A percentile compares a stretch with the other conserved stretches of the same genome.
These are phyloP conservation scores for Colaptes auratus DNA, from an alignment of 2,113 vertebrate genomes.

Conservation along the genomic window DNA sequence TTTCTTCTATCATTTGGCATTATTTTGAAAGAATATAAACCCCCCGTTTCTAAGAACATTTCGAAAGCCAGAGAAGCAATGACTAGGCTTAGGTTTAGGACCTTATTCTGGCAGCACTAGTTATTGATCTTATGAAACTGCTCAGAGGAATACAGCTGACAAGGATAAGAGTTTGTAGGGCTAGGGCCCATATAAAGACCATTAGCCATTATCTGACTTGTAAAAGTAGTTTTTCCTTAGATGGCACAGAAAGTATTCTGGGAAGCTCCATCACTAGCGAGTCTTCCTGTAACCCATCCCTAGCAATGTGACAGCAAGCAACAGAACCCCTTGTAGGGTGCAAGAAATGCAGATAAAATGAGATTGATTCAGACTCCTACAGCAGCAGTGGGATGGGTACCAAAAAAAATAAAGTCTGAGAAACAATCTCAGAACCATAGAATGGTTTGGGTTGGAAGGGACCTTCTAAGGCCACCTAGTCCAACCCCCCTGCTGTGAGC, in stretches of 20 bases:
- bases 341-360: background rate
- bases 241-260: background rate
- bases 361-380: background rate
- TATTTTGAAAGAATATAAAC: background rate
- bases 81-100: background rate
- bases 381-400: background rate
- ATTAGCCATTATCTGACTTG: background rate
- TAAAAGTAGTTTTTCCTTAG: background rate
- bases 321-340: background rate
- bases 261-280: background rate
- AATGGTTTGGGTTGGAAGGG: too few relatives aligned
- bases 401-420: background rate
- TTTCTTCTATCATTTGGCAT: background rate
- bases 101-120: background rate
- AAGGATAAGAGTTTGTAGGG: background rate
- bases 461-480: too few relatives aligned
- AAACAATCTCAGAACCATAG: background rate
- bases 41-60: background rate
- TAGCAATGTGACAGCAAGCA: fast-evolving
- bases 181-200: background rate
- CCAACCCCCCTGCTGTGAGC: too few relatives aligned
- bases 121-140: background rate
- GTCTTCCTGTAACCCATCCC: background rate
- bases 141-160: background rate
- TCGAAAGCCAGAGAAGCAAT: background rate